A percentile compares a stretch with the other conserved stretches of the same genome.
Conservation (phyloP, 1,140 invertebrate species). For the Tribolium castaneum region DNA sequence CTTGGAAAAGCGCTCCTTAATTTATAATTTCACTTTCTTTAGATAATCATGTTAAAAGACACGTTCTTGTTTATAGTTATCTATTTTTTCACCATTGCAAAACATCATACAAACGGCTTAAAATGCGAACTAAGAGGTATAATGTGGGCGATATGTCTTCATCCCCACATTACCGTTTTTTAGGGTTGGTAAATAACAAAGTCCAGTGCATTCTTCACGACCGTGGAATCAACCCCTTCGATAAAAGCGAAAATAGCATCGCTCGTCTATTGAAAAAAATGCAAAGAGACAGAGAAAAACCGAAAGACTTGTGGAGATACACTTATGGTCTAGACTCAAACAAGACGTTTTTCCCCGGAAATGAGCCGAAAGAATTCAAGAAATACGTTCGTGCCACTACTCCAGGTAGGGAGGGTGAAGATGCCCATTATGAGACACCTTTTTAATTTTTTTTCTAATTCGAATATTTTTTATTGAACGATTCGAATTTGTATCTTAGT, state of each 20-base stretch:
- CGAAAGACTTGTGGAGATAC: neutral
- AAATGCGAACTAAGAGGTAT: neutral
- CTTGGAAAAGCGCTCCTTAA: neutral
- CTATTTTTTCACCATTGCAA: neutral
- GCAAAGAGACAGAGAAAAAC: neutral
- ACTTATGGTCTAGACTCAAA: neutral
- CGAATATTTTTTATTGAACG: too few species aligned
- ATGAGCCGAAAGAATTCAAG: neutral
- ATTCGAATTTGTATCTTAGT: too few species aligned
- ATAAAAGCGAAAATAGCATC: neutral
- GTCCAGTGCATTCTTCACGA: constrained; percentile 17
- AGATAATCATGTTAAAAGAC: neutral
- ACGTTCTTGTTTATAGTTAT: neutral
- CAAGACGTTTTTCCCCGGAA: constrained; percentile 13
- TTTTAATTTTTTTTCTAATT: too few species aligned
- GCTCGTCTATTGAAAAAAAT: neutral
- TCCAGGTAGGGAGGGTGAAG: neutral
- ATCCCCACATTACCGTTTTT: neutral
- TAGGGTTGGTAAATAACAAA: constrained; percentile 4
- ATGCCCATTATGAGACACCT: too few species aligned
- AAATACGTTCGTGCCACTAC: neutral
- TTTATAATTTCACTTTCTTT: neutral
- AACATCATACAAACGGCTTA: neutral
- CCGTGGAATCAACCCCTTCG: neutral
- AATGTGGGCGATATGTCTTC: neutral